A percentile compares a stretch with the other conserved stretches of the same genome.
Conservation (phyloP, 1,140 invertebrate genomes). For the Megalopta genalis region DNA sequence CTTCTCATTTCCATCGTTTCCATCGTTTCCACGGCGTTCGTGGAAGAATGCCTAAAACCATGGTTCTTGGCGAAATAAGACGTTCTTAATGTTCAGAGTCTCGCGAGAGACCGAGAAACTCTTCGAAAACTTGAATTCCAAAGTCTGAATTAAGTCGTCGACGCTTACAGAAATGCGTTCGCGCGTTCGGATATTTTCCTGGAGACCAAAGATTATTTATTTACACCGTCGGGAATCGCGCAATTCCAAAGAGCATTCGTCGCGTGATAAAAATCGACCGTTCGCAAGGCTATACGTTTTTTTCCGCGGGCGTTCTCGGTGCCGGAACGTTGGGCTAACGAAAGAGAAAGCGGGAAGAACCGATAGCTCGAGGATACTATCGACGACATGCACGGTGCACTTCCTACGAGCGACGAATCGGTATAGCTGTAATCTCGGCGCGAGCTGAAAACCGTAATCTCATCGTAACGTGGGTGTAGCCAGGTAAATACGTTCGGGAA, state of each 20-base stretch:
- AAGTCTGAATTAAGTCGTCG: no score
- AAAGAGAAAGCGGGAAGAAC: slow-evolving; percentile 54
- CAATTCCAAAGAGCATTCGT: not conserved
- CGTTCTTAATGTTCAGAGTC: not conserved
- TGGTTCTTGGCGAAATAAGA: not conserved
- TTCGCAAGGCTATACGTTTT: no score
- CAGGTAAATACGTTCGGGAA: slow-evolving; percentile 26
- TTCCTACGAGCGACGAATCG: slow-evolving; percentile 41
- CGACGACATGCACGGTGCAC: slow-evolving; percentile 10
- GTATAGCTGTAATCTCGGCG: slow-evolving; percentile 17
- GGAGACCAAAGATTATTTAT: no score
- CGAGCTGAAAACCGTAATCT: slow-evolving; percentile 39
- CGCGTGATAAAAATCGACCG: no score
- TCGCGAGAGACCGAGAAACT: not conserved
- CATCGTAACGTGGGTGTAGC: slow-evolving; percentile 40
- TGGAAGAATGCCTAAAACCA: not conserved
- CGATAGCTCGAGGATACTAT: slow-evolving; percentile 25
- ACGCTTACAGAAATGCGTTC: no score
- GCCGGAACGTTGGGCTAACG: slow-evolving; percentile 21
- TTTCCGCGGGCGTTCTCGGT: no score
- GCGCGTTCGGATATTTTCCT: no score
- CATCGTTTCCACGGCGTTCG: slow-evolving; percentile 6
- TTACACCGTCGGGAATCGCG: not conserved
- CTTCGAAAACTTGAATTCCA: no score
- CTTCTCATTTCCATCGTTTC: slow-evolving; percentile 4